Evolutionary conservation across 2,888 invertebrate species (phyloP), one percentile per base, ranked within the genome.

Genomic region (Ectropis crepuscularia): DNA sequence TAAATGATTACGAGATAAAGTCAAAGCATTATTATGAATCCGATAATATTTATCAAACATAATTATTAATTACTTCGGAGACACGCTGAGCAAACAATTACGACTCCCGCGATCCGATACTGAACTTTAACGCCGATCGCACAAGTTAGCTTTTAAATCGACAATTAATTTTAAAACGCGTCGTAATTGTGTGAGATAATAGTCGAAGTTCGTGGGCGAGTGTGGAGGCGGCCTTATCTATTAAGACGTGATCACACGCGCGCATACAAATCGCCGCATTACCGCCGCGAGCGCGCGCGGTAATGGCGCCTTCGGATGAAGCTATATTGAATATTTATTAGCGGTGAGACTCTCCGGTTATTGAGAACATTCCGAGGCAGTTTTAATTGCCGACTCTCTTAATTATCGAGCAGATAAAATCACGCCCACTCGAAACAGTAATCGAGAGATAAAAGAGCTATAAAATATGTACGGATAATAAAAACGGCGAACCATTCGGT

Each of bases 191-290:
- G 72, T 67, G 70, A 65, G 49, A 68, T 70, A 76, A 74, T 71
- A 73, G 67, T 46, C 58, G 45, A 62, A 71, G 72, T 61, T 53
- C 47, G 70, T 67, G 53, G 63, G 63, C 54, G 71, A 73, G 76
- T 71, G 83, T 75, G 80, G 79, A 75, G 82, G 83, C 72, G 75
- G 76, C 79, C 76, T 80, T 85, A 83, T 85, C 85, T 82, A 76
- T 79, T 76, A 78, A 67, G 82, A 72, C 73, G 77, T 71, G 82
- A 79, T 82, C 88, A 83, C 85, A 83, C 83, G 82, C 80, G 79
- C 83, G 89, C 88, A 88, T 89, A 88, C 86, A 85, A 87, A 89
- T 88, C 80, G 88, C 81, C 77, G 79, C 80, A 88, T 88, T 89
- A 87, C 63, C 78, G 76, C 75, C 79, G 78, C 76, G 57, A 51